Percentiles rank a stretch among this genome's conserved stretches.
phyloP scores from a whole-genome alignment of 2,113 vertebrate genomes.

The Columba janthina region DNA sequence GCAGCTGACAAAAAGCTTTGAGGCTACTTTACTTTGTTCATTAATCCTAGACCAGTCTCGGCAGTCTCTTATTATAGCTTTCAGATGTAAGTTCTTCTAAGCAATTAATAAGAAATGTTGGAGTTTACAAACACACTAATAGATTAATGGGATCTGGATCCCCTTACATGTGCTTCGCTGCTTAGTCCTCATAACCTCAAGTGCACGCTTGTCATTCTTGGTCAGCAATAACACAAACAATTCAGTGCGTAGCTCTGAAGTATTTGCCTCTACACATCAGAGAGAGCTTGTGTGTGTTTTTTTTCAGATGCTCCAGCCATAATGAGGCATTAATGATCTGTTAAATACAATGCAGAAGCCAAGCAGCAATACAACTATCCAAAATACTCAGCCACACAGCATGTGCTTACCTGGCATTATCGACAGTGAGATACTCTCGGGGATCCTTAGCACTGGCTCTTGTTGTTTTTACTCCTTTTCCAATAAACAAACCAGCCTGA shows the following conservation, averaged over 20 bases:
- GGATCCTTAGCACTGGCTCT: constrained; percentile 62
- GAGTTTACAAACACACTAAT: background rate
- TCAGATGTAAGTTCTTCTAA: background rate
- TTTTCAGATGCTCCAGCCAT: background rate
- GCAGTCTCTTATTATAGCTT: background rate
- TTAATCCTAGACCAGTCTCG: background rate
- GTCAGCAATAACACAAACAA: background rate
- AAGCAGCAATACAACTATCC: background rate
- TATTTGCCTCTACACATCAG: background rate
- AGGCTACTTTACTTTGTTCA: background rate
- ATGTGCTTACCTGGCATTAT: constrained; percentile 61
- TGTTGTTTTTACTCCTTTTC: constrained; percentile 58
- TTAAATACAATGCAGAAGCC: background rate
- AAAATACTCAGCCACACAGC: background rate
- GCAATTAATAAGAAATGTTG: background rate
- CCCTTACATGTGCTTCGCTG: background rate
- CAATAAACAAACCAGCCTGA: constrained; percentile 67
- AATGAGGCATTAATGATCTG: constrained; percentile 42
- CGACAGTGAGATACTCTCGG: constrained; percentile 54
- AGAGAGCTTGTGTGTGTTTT: background rate
- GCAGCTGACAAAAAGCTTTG: background rate
- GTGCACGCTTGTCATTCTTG: background rate
- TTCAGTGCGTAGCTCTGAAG: background rate
- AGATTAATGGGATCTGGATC: background rate
- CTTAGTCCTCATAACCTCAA: background rate